Conservation (phyloP, 23 tunicate genomes). For the Styela plicata region DNA sequence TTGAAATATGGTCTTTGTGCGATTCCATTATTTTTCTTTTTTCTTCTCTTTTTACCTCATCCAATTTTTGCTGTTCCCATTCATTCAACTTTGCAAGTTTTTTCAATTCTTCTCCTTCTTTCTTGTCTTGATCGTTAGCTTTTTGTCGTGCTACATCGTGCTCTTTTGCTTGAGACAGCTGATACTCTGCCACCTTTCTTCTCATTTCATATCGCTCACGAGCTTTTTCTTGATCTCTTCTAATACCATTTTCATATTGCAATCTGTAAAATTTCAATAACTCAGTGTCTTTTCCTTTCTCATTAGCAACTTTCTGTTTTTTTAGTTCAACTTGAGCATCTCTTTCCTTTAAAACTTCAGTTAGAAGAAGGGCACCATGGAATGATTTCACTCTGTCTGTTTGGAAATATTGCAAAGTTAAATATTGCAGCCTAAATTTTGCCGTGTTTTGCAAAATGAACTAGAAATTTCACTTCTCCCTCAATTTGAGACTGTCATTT, state of each 20-base stretch:
- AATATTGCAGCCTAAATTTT: no score
- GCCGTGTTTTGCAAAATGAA: no score
- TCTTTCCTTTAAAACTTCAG: constrained; percentile 80
- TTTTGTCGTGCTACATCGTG: constrained; percentile 23
- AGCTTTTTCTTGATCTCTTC: constrained; percentile 66
- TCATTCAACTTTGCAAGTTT: constrained; percentile 78
- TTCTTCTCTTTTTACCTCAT: constrained; percentile 52
- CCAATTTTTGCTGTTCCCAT: constrained; percentile 81
- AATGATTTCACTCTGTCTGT: constrained; percentile 89
- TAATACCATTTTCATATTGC: constrained; percentile 50
- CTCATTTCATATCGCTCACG: constrained; percentile 44
- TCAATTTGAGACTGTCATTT: no score
- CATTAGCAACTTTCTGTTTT: constrained; percentile 45
- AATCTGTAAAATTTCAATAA: constrained; percentile 52
- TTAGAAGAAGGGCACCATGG: constrained; percentile 85
- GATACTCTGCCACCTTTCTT: constrained; percentile 55
- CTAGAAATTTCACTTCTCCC: no score
- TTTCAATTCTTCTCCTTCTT: constrained; percentile 74
- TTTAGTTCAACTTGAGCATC: constrained; percentile 90
- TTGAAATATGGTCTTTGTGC: constrained; percentile 46
- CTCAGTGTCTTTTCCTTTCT: constrained; percentile 53
- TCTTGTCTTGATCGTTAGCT: constrained; percentile 43
- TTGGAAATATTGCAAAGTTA: constrained; percentile 72
- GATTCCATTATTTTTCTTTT: constrained; percentile 54
- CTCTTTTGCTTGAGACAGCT: constrained; percentile 45